phyloP scores from a whole-genome alignment of 1,140 invertebrate genomes.

The Drosophila tristis region DNA sequence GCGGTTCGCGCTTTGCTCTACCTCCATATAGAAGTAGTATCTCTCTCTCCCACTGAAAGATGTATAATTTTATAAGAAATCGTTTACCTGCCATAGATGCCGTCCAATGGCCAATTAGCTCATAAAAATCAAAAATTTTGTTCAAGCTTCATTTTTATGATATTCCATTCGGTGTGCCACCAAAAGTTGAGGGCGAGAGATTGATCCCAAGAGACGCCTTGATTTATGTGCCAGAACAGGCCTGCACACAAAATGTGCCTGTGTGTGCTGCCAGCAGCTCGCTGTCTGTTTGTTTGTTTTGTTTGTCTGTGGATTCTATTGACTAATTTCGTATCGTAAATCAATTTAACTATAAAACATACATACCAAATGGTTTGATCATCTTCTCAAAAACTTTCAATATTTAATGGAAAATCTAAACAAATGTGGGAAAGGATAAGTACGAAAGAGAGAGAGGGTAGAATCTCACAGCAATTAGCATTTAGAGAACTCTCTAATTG shows the following conservation, averaged over 20 bases:
- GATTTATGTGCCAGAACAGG: constrained; percentile 57
- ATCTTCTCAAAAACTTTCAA: constrained; percentile 12
- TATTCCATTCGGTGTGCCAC: constrained; percentile 32
- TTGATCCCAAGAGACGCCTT: constrained; percentile 49
- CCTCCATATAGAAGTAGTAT: not conserved
- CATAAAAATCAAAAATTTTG: constrained; percentile 82
- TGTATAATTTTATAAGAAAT: constrained; percentile 30
- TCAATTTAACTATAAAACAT: constrained; percentile 74
- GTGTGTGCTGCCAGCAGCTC: constrained; percentile 14
- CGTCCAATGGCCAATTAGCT: constrained; percentile 66
- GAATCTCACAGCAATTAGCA: constrained; percentile 73
- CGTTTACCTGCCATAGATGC: constrained; percentile 48
- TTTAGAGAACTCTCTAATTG: constrained; percentile 12
- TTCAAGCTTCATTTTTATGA: constrained; percentile 63
- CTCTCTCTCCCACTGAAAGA: no score
- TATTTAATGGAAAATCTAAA: constrained; percentile 63
- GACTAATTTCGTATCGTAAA: constrained; percentile 77
- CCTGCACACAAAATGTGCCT: constrained; percentile 11
- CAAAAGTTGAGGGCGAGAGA: constrained; percentile 30
- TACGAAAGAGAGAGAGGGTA: not conserved
- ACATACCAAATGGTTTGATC: constrained; percentile 54
- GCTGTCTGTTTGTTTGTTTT: constrained; percentile 19
- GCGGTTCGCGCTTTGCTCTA: constrained; percentile 65
- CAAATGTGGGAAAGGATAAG: constrained; percentile 9
- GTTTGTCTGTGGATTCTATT: constrained; percentile 54